Evolutionary conservation across 2,113 vertebrate genomes (phyloP).

Genomic region (Dromaius novaehollandiae): DNA sequence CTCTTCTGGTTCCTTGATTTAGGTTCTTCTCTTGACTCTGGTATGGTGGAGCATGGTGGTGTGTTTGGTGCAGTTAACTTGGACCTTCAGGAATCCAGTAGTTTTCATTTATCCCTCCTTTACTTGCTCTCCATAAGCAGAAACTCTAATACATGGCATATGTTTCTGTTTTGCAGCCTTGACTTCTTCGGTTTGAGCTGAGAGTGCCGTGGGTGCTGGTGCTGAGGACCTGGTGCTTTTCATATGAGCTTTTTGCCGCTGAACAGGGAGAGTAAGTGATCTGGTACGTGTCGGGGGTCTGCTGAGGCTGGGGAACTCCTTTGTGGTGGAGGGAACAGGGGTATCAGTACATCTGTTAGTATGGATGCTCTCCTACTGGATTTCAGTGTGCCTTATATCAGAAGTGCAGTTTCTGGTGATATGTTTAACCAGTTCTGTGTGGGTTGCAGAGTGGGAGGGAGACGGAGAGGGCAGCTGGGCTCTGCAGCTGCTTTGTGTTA

Average conservation of each 20-base stretch:
- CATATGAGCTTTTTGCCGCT: neutral
- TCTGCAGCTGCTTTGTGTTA: neutral
- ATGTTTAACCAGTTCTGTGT: neutral
- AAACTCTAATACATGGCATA: neutral
- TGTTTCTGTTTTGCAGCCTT: slow-evolving; percentile 23
- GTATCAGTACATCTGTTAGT: neutral
- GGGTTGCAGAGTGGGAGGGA: neutral
- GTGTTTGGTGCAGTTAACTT: neutral
- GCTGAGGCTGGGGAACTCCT: neutral
- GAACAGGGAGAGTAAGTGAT: slow-evolving; percentile 59
- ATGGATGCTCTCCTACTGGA: neutral
- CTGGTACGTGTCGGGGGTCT: neutral
- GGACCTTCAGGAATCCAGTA: neutral
- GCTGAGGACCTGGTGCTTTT: slow-evolving; percentile 4
- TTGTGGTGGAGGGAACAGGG: neutral
- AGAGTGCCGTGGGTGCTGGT: neutral
- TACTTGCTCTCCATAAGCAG: neutral
- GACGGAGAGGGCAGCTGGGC: neutral
- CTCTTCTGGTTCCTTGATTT: neutral
- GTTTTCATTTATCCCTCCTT: neutral
- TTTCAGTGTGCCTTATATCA: neutral
- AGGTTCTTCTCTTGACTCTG: neutral
- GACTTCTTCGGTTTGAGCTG: neutral
- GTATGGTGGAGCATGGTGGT: fast-evolving
- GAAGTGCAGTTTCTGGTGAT: neutral